A percentile compares a stretch with the other conserved stretches of the same genome.
These are phyloP conservation scores for Mustela nigripes DNA, from an alignment of 2,113 vertebrate species.

Conservation along the genomic window DNA sequence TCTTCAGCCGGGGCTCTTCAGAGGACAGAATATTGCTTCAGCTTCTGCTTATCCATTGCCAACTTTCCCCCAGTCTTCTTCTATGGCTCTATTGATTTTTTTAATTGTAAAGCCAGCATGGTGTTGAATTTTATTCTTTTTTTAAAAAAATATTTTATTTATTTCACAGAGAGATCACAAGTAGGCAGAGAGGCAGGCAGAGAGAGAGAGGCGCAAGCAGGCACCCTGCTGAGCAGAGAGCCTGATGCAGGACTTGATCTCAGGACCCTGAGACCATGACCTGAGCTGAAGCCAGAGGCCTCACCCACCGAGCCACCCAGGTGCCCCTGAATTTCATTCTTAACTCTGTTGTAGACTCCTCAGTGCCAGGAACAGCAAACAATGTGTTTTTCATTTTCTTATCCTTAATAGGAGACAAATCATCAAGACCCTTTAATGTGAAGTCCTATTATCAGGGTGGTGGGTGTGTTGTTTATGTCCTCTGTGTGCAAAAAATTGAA, in stretches of 20 bases:
- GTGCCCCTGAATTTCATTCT: not conserved
- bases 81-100: not conserved
- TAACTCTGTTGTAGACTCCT: not conserved
- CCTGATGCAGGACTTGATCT: too few species aligned
- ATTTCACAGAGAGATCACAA: too few species aligned
- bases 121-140: too few species aligned
- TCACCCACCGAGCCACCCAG: too few species aligned
- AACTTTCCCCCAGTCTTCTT: not conserved
- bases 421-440: not conserved
- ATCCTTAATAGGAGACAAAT: not conserved
- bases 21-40: not conserved
- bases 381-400: not conserved
- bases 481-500: not conserved
- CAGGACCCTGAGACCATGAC: too few species aligned
- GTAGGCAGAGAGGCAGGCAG: too few species aligned
- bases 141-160: too few species aligned
- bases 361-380: not conserved
- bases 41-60: not conserved
- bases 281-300: too few species aligned
- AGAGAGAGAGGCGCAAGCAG: too few species aligned
- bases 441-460: not conserved
- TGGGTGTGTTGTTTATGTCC: not conserved
- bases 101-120: not conserved
- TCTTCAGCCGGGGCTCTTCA: not conserved
- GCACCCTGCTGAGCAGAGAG: too few species aligned